phyloP scores from a whole-genome alignment of 2,888 invertebrate species.

The Chrysodeixis includens region DNA sequence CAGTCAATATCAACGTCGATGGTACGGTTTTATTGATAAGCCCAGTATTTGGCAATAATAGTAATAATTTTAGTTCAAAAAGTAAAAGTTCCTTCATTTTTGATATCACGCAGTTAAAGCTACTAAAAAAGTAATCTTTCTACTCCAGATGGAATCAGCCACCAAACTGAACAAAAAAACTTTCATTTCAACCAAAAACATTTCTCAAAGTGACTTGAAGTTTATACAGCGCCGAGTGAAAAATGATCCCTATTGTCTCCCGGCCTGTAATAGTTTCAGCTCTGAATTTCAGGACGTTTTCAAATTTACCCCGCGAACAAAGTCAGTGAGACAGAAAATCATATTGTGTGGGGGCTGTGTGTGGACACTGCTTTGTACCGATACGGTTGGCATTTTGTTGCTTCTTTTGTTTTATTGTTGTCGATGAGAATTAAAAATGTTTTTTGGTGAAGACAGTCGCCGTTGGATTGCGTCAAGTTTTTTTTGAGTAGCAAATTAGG shows the following conservation, averaged over 20 bases:
- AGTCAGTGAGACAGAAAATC: constrained; percentile 62
- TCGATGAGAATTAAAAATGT: constrained; percentile 8
- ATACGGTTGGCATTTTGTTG: constrained; percentile 30
- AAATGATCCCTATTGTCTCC: constrained; percentile 55
- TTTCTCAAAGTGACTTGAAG: constrained; percentile 21
- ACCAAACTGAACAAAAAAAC: constrained; percentile 14
- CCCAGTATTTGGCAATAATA: too few species aligned
- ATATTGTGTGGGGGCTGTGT: constrained; percentile 54
- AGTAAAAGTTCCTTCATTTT: background rate
- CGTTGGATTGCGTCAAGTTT: too few species aligned
- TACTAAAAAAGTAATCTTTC: constrained; percentile 1
- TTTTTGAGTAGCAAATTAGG: too few species aligned
- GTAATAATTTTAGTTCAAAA: background rate
- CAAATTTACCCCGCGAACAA: constrained; percentile 51
- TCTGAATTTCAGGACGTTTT: constrained; percentile 57
- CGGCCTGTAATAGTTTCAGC: constrained; percentile 30
- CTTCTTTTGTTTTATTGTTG: constrained; percentile 31
- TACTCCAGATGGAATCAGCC: background rate
- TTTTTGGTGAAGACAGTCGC: background rate
- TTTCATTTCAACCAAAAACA: constrained; percentile 13
- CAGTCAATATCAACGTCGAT: too few species aligned
- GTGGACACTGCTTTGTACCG: constrained; percentile 44
- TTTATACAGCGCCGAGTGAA: constrained; percentile 23
- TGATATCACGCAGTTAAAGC: background rate
- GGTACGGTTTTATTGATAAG: too few species aligned